Evolutionary conservation across 2,113 vertebrate genomes (phyloP).

Genomic region (Macrotus californicus): DNA sequence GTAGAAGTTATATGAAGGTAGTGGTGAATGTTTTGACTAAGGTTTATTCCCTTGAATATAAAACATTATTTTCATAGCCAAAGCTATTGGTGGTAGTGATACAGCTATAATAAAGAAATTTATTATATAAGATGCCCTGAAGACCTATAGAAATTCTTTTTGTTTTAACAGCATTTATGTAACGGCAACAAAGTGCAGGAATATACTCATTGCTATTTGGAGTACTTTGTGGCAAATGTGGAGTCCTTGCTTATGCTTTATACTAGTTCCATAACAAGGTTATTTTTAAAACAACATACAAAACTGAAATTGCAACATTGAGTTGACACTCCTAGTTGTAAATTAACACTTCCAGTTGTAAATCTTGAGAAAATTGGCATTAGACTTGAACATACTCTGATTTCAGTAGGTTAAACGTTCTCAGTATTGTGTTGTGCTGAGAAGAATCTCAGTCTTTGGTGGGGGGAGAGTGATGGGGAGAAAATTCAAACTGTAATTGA

Average conservation of each 20-base stretch:
- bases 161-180: slow-evolving; percentile 8
- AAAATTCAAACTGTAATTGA: too few relatives aligned
- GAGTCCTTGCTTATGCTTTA: slow-evolving; percentile 13
- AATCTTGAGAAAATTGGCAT: slow-evolving; percentile 40
- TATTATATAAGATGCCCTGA: background rate
- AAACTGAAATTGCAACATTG: slow-evolving; percentile 35
- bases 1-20: background rate
- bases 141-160: background rate
- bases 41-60: background rate
- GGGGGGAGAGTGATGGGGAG: too few relatives aligned
- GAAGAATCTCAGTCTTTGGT: too few relatives aligned
- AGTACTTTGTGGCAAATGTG: slow-evolving; percentile 1
- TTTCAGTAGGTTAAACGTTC: slow-evolving; percentile 28
- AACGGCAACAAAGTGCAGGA: background rate
- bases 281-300: slow-evolving; percentile 43
- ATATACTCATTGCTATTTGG: slow-evolving; percentile 6
- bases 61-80: slow-evolving; percentile 16
- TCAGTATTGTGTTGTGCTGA: background rate
- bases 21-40: background rate
- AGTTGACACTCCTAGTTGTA: slow-evolving; percentile 14
- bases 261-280: background rate
- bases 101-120: background rate
- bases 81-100: background rate
- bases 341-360: slow-evolving; percentile 20
- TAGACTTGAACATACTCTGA: background rate